Percentiles rank a stretch among this genome's conserved stretches.
Evolutionary conservation across 2,888 invertebrate species (phyloP).

Genomic region (Danaus chrysippus): DNA sequence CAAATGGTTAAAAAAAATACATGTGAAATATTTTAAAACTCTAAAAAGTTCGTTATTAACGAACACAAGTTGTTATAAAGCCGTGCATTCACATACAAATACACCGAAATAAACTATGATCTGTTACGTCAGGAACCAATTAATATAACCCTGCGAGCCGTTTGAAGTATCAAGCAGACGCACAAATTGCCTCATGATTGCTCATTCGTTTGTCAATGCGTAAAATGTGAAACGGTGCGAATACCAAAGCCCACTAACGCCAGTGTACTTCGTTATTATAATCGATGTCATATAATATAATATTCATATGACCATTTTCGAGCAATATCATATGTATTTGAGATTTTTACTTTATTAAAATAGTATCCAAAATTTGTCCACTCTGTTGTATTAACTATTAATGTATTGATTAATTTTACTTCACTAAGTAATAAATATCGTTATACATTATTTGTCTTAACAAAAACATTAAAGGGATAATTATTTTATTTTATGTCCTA

Average conservation of each 20-base stretch:
- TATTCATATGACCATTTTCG: too few relatives aligned
- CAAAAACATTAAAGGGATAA: too few relatives aligned
- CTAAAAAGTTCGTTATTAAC: not conserved
- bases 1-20: too few relatives aligned
- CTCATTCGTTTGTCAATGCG: slow-evolving; percentile 55
- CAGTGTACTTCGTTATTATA: not conserved
- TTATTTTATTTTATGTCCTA: too few relatives aligned
- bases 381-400: too few relatives aligned
- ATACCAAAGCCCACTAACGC: slow-evolving; percentile 13
- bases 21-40: not conserved
- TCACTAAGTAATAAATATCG: too few relatives aligned
- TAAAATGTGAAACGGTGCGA: slow-evolving; percentile 46
- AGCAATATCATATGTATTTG: too few relatives aligned
- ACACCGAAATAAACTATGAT: slow-evolving; percentile 24
- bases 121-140: slow-evolving; percentile 27
- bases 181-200: slow-evolving; percentile 53
- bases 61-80: not conserved
- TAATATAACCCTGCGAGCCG: slow-evolving; percentile 29
- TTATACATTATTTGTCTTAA: too few relatives aligned
- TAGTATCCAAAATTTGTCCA: too few relatives aligned
- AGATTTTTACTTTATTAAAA: too few relatives aligned
- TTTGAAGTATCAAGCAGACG: slow-evolving; percentile 36
- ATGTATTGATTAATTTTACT: too few relatives aligned
- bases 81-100: slow-evolving; percentile 3
- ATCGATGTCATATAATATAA: too few relatives aligned